These are phyloP conservation scores for Crocuta crocuta DNA, from an alignment of 2,113 vertebrate species.

Conservation along the genomic window DNA sequence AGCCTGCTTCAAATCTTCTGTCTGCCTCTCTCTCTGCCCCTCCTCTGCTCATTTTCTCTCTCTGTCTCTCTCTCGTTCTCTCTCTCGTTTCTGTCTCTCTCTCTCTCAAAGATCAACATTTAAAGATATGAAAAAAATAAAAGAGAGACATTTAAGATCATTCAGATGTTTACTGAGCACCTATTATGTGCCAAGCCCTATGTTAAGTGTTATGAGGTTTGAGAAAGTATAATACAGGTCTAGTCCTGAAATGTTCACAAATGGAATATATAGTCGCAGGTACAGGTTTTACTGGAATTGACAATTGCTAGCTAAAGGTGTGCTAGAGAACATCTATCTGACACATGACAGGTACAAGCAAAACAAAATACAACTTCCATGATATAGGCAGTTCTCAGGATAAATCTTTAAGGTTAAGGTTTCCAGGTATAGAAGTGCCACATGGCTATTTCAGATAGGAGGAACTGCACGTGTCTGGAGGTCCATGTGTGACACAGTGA, in stretches of 20 bases:
- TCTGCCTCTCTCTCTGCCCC: no score
- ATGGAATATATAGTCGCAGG: neutral
- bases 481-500: neutral
- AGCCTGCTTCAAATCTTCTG: no score
- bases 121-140: neutral
- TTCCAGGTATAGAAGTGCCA: neutral
- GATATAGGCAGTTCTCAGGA: neutral
- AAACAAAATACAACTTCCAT: neutral
- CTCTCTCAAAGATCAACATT: no score
- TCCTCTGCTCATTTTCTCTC: no score
- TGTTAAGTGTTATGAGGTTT: neutral
- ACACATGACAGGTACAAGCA: neutral
- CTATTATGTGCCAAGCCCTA: neutral
- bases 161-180: neutral
- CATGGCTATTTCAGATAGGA: neutral
- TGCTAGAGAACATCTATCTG: neutral
- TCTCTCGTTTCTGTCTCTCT: no score
- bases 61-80: no score
- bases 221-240: neutral
- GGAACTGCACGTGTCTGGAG: accelerated
- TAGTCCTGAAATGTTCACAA: neutral
- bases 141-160: neutral
- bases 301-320: neutral
- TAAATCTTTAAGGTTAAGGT: neutral
- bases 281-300: neutral